Evolutionary conservation across 1,140 invertebrate genomes (phyloP), one percentile per base, ranked within the genome.

Genomic region (Eueides isabella): DNA sequence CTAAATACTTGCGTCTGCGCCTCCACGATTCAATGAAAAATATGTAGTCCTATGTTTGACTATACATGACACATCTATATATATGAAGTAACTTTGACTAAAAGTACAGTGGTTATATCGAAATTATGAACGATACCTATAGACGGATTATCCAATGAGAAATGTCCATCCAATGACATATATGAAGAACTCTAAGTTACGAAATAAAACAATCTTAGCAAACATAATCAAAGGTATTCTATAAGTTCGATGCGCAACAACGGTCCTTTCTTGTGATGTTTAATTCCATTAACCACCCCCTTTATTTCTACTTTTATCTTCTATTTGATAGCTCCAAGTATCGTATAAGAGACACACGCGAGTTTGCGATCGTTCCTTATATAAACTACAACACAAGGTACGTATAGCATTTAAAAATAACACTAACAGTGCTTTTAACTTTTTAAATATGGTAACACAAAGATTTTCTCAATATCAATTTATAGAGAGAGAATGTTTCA

Each of bases 231-330:
- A 89, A 89, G 87, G 87, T 89, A 91, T 87, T 88, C 89, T 83
- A 78, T 80, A 87, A 88, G 87, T 87, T 85, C 86, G 85, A 85
- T 88, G 19, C 80, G 80, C 75, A 72, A 77, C 72, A 71, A 70
- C 80, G 77, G 70, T 65, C 76, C 74, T 72, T 77, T 81, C 82
- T 76, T 63, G 78, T 85, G 76, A 85, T 89, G 87, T 89, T 91
- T 92, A 91, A 92, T 92, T 92, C 91, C 89, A 92, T 92, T 92
- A 92, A 88, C 82, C 87, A 90, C 86, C 88, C 88, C 88, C 91
- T 91, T 90, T 91, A 89, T 91, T 86, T 89, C 84, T 85, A 85
- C 86, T 91, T 91, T 90, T 91, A 90, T 91, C 88, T 88, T 86
- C 88, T 90, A 91, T 91, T 87, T 86, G 85, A 90, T 88, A 90